Conservation (phyloP, 2,113 vertebrate species). For the Myotis yumanensis region DNA sequence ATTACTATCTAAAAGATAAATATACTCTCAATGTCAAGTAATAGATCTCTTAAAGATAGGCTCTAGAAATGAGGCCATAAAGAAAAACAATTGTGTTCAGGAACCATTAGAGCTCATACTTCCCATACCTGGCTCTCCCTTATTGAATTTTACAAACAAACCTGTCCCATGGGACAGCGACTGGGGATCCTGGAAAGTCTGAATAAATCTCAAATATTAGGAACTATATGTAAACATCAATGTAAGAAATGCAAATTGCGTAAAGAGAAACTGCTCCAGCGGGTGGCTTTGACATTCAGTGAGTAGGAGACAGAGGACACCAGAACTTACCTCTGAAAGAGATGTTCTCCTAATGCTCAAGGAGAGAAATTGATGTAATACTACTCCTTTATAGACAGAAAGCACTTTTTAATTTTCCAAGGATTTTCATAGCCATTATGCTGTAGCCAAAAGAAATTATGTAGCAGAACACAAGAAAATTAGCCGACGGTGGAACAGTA, state of each 20-base stretch:
- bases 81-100: neutral
- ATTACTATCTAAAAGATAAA: neutral
- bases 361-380: neutral
- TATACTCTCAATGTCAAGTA: neutral
- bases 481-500: neutral
- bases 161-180: neutral
- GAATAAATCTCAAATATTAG: neutral
- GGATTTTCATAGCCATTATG: neutral
- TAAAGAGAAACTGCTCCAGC: neutral
- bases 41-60: neutral
- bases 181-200: neutral
- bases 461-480: neutral
- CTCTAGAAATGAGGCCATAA: neutral
- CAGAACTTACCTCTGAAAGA: neutral
- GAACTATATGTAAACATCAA: neutral
- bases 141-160: neutral
- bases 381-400: neutral
- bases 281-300: neutral
- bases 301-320: neutral
- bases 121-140: neutral
- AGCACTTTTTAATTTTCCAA: neutral
- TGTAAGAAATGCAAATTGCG: neutral
- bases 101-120: neutral
- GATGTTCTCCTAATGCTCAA: neutral
- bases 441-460: neutral